These are phyloP conservation scores for Hypercompe scribonia DNA, from an alignment of 2,888 invertebrate species.

Conservation along the genomic window DNA sequence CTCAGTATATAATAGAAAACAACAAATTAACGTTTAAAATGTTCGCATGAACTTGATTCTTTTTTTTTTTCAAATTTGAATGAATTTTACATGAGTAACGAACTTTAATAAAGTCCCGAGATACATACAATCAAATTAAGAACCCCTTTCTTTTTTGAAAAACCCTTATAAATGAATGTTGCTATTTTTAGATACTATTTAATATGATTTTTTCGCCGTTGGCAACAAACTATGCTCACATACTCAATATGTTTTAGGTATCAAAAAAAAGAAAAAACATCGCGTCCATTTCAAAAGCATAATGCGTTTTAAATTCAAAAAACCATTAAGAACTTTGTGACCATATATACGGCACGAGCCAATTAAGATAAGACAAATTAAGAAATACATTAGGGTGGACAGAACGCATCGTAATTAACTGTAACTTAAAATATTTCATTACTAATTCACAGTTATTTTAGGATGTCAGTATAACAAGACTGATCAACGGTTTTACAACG, in stretches of 20 bases:
- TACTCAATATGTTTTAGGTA: not conserved
- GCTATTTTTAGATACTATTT: not conserved
- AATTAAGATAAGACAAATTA: slow-evolving; percentile 14
- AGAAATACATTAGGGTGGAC: slow-evolving; percentile 22
- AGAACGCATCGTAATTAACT: slow-evolving; percentile 27
- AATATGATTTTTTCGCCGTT: too few species aligned
- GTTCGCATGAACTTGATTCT: too few species aligned
- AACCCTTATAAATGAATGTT: not conserved
- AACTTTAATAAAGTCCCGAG: too few species aligned
- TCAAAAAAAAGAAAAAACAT: not conserved
- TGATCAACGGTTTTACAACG: too few species aligned
- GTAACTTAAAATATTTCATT: slow-evolving; percentile 34
- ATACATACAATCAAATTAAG: too few species aligned
- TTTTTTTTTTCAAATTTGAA: too few species aligned
- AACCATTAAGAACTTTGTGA: not conserved
- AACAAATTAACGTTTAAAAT: too few species aligned
- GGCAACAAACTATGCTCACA: too few species aligned
- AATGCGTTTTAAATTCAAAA: not conserved
- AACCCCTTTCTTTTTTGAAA: too few species aligned
- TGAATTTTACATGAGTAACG: too few species aligned
- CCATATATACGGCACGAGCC: slow-evolving; percentile 13
- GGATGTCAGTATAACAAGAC: not conserved
- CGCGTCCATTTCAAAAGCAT: not conserved
- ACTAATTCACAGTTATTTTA: slow-evolving; percentile 35
- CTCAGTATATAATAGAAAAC: too few species aligned